phyloP scores from a whole-genome alignment of 2,113 vertebrate genomes.

The Columba livia region DNA sequence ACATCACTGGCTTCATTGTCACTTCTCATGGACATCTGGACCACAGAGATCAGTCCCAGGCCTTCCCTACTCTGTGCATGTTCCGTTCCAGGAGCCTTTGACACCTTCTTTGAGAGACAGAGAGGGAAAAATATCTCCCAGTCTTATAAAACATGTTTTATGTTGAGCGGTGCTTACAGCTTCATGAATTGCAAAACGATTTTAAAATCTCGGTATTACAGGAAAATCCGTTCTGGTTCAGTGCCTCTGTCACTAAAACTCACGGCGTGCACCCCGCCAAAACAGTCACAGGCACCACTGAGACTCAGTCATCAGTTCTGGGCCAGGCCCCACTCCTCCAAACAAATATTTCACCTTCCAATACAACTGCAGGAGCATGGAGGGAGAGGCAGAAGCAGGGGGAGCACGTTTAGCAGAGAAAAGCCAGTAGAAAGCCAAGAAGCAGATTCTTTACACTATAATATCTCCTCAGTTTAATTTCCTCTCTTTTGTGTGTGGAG shows the following conservation, averaged over 20 bases:
- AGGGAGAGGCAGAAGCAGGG: neutral
- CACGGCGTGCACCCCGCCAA: neutral
- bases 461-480: constrained; percentile 26
- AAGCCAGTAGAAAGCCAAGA: neutral
- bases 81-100: neutral
- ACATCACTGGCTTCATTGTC: neutral
- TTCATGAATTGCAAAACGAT: constrained; percentile 41
- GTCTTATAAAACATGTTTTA: neutral
- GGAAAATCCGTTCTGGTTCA: constrained; percentile 7
- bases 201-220: constrained; percentile 27
- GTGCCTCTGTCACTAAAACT: constrained; percentile 31
- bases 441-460: neutral
- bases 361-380: neutral
- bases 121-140: neutral
- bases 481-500: neutral
- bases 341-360: neutral
- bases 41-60: neutral
- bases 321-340: neutral
- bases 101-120: neutral
- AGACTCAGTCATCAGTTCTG: neutral
- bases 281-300: neutral
- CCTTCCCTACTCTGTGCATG: neutral
- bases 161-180: neutral
- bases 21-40: neutral
- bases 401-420: neutral